Evolutionary conservation across 2,113 vertebrate species (phyloP), one percentile per base, ranked within the genome.

Genomic region (Pteronura brasiliensis): DNA sequence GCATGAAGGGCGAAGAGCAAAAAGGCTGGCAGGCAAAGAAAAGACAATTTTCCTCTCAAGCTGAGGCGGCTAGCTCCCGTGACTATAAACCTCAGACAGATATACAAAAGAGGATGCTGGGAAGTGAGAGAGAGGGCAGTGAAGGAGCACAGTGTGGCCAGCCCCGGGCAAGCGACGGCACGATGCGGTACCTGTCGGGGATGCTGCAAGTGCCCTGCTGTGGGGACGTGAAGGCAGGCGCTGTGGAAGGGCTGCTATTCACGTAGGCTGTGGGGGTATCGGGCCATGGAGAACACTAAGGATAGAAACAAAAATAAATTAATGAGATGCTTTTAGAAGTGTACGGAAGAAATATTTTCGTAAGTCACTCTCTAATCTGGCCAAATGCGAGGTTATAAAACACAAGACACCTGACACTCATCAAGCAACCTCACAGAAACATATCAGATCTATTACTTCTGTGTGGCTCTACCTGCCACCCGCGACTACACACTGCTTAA

Each of bases 211-310:
- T 99, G 97, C 98, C 99, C 96, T 99, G 98, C 39, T 98, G 99
- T 80, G 99, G 98, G 97, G 99, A 99, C 96, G 99, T 98, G 97
- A 99, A 99, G 84, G 99, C 92, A 81, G 99, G 99, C 74, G 99
- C 99, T 98, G 99, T 98, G 97, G 99, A 98, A 95, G 99, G 99
- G 96, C 99, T 99, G 98, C 98, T 99, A 98, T 99, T 99, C 97
- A 99, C 99, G 95, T 99, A 99, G 80, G 99, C 98, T 63, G 99
- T 99, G 72, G 98, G 98, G 82, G 98, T 97, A 95, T 99, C 99
- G 0, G 99, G 99, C 99, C 99, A 99, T 0, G 99, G 99, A 71
- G 99, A 99, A 65, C 99, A 99, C 99, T 99, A 98, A 93, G 98
- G 97, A 94, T 0, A 97, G 92, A 98, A 98, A 96, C 76, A 97